Percentiles rank a stretch among this genome's conserved stretches.
These are phyloP conservation scores for Eristalis intricaria DNA, from an alignment of 2,888 invertebrate genomes.

Conservation along the genomic window DNA sequence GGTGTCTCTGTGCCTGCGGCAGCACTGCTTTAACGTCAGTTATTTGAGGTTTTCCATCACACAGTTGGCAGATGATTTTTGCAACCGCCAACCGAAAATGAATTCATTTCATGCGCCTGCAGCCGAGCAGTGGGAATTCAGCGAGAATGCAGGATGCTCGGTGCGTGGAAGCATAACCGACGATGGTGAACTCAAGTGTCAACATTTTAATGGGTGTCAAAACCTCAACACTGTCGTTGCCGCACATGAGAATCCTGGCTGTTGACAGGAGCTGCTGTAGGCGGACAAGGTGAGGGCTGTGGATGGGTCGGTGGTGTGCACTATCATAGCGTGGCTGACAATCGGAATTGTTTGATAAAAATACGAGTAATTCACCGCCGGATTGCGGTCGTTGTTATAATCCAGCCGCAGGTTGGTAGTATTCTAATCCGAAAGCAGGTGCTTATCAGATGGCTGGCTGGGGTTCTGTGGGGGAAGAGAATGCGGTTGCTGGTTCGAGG, in stretches of 20 bases:
- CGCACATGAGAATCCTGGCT: slow-evolving; percentile 24
- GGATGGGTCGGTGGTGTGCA: neutral
- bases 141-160: neutral
- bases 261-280: slow-evolving; percentile 20
- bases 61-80: slow-evolving; percentile 32
- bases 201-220: slow-evolving; percentile 63
- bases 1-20: neutral
- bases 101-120: neutral
- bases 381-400: slow-evolving; percentile 1
- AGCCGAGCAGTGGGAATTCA: neutral
- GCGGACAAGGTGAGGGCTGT: neutral
- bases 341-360: slow-evolving; percentile 61
- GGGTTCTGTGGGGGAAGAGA: neutral
- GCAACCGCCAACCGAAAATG: slow-evolving; percentile 11
- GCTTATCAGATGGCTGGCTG: neutral
- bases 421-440: slow-evolving; percentile 5
- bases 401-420: slow-evolving; percentile 21
- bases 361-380: slow-evolving; percentile 36
- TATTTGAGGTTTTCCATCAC: slow-evolving; percentile 26
- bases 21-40: slow-evolving; percentile 31
- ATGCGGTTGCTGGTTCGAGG: neutral
- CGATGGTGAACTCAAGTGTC: slow-evolving; percentile 50
- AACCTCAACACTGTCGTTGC: slow-evolving; percentile 53
- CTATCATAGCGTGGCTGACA: slow-evolving; percentile 29
- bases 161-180: neutral